Evolutionary conservation across 2,797 vertebrate species (phyloP).

Genomic region (Dendrocincla fuliginosa): DNA sequence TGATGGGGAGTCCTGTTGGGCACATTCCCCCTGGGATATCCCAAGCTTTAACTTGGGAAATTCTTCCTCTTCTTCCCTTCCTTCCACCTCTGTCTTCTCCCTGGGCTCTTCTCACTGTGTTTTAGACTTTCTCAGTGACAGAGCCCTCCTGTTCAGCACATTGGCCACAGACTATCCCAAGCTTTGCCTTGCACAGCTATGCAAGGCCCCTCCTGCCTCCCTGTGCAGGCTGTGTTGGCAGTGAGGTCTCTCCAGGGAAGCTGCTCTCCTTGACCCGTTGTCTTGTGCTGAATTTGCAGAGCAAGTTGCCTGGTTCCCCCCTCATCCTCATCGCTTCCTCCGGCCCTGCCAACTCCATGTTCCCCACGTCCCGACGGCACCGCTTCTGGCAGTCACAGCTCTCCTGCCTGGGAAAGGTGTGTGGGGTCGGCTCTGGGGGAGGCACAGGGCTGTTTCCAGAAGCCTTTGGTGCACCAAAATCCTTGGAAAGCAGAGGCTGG

Average conservation of each 20-base stretch:
- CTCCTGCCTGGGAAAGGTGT: conserved; percentile 94
- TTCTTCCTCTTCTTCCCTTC: not conserved
- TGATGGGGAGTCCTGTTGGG: not conserved
- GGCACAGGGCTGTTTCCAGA: not conserved
- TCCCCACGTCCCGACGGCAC: conserved; percentile 90
- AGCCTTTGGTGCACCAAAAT: not conserved
- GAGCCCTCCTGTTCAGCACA: not conserved
- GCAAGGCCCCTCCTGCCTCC: rapidly evolving
- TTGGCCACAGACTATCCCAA: rapidly evolving
- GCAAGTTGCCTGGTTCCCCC: conserved; percentile 94
- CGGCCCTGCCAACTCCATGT: conserved; percentile 86
- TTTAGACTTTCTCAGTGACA: not conserved
- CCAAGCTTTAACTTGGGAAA: not conserved
- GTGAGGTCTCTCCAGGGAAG: not conserved
- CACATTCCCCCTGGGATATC: not conserved
- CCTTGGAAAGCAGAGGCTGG: not conserved
- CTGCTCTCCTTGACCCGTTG: not conserved
- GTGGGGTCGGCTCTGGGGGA: not conserved
- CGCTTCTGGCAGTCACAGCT: conserved; percentile 99
- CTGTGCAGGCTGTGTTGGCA: not conserved
- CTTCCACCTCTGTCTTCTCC: not conserved
- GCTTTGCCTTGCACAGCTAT: not conserved
- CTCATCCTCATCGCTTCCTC: conserved; percentile 94
- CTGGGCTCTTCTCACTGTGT: not conserved
- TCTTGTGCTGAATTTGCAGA: conserved; percentile 75